Evolutionary conservation across 2,113 vertebrate species (phyloP), one percentile per base, ranked within the genome.

Genomic region (Henicopernis longicauda): DNA sequence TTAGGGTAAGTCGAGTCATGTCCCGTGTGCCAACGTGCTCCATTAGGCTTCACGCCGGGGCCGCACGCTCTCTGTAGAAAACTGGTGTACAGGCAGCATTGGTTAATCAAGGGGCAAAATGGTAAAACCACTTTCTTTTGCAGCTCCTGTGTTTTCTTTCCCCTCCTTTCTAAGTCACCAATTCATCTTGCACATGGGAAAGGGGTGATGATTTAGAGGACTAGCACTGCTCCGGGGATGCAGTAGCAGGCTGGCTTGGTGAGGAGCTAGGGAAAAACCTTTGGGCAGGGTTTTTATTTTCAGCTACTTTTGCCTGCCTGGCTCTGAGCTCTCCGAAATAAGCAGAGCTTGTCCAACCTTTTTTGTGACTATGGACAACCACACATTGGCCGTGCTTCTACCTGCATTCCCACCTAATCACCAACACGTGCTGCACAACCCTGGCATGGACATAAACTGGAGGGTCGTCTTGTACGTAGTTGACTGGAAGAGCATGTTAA

Each of bases 61-160:
- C 57, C 2, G 0, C 2, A 1, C 0, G 5, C 49, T 38, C 61
- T 13, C 31, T 14, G 49, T 7, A 50, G 18, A 13, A 54, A 23
- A 5, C 21, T 2, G 3, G 20, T 6, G 69, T n/a, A 5, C 17
- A 7, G 34, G 22, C 42, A 69, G 58, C 42, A 3, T 38, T 6
- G 13, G 18, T 47, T 63, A 70, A 44, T 27, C 40, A 9, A 49
- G 49, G 61, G 38, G 38, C 38, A 59, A 45, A 79, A 27, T 8
- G 36, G 47, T 6, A 4, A 42, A 78, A 29, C 2, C 50, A 5
- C 19, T 63, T 86, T 42, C 9, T 59, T 31, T 3, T 29, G 50
- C 47, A 23, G 23, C 0, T 38, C 45, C 50, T 12, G 1, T 16
- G 71, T 31, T 54, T 57, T 40, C n/a, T 32, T 32, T 19, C 11